Percentiles rank a stretch among this genome's conserved stretches.
These are phyloP conservation scores for Polyploca ridens DNA, from an alignment of 2,888 invertebrate genomes.

Conservation along the genomic window DNA sequence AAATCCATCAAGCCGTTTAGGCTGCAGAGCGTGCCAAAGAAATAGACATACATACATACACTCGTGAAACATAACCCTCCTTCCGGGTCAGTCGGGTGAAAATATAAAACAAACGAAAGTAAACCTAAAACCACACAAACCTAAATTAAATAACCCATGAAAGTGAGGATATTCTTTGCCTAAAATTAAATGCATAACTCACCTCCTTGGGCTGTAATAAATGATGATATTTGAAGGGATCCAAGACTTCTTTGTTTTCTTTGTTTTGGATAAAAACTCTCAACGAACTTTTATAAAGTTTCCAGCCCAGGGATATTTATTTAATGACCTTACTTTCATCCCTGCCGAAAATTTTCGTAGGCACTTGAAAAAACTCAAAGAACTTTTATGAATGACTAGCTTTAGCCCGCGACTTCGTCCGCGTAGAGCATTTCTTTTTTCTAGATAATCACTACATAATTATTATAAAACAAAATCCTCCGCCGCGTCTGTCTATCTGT, in stretches of 20 bases:
- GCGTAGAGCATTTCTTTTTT: too few species aligned
- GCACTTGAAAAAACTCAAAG: slow-evolving; percentile 28
- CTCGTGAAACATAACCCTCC: too few species aligned
- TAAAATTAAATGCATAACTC: slow-evolving; percentile 7
- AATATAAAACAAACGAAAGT: background rate
- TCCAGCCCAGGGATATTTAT: slow-evolving; percentile 54
- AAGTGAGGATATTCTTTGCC: background rate
- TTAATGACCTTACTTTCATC: slow-evolving; percentile 55
- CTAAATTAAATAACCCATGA: background rate
- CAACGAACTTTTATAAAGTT: slow-evolving; percentile 49
- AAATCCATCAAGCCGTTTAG: too few species aligned
- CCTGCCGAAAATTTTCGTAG: slow-evolving; percentile 26
- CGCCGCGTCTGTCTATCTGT: too few species aligned
- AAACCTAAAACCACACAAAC: background rate
- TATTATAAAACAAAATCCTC: too few species aligned
- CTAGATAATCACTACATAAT: too few species aligned
- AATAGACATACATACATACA: too few species aligned
- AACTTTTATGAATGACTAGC: slow-evolving; percentile 25
- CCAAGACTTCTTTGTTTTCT: slow-evolving; percentile 44
- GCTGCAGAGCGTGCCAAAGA: too few species aligned
- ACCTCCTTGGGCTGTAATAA: slow-evolving; percentile 34
- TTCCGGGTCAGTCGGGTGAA: too few species aligned
- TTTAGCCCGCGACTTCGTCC: too few species aligned
- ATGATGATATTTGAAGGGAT: slow-evolving; percentile 39
- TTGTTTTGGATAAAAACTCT: slow-evolving; percentile 46